Evolutionary conservation across 1,140 invertebrate species (phyloP).

Genomic region (Caenorhabditis briggsae): DNA sequence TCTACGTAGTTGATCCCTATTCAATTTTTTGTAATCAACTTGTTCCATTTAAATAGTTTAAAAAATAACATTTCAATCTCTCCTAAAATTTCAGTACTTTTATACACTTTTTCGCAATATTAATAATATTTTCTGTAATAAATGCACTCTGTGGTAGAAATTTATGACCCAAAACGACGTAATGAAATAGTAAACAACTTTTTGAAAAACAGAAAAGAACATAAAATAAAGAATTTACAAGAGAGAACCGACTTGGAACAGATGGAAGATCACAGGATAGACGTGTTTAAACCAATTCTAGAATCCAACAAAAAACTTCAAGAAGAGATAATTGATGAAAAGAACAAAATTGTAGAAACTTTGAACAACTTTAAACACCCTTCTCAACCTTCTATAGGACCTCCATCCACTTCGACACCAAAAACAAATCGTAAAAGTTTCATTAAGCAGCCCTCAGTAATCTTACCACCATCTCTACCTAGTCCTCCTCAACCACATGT

Average conservation of each 20-base stretch:
- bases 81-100: too few species aligned
- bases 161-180: conserved; percentile 65
- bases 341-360: conserved; percentile 67
- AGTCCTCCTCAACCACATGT: not conserved
- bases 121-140: too few species aligned
- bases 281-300: conserved; percentile 66
- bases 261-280: conserved; percentile 64
- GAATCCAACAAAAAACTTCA: conserved; percentile 68
- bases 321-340: conserved; percentile 63
- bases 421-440: not conserved
- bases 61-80: too few species aligned
- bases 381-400: not conserved
- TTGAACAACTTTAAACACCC: conserved; percentile 61
- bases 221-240: conserved; percentile 63
- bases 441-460: conserved; percentile 8
- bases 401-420: too few species aligned
- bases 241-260: conserved; percentile 56
- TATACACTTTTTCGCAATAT: too few species aligned
- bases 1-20: too few species aligned
- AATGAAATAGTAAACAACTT: conserved; percentile 65
- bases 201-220: conserved; percentile 66
- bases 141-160: conserved; percentile 64
- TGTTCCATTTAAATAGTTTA: too few species aligned
- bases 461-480: not conserved
- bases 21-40: too few species aligned